Conservation (phyloP, 2,888 invertebrate species). For the Labia minor region DNA sequence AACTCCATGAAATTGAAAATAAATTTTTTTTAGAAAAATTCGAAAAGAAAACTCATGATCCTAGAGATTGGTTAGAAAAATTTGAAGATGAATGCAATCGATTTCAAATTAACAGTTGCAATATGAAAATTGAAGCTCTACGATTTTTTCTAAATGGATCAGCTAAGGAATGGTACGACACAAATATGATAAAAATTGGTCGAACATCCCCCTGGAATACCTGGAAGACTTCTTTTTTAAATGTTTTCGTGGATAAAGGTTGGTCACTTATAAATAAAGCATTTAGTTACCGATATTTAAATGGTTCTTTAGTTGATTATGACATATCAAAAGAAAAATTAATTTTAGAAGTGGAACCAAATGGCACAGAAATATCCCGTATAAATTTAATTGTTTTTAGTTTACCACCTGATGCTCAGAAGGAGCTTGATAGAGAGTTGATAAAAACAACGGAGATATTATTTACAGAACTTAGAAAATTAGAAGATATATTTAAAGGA, state of each 20-base stretch:
- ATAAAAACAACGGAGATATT: neutral
- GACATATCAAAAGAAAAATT: neutral
- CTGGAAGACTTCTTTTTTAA: neutral
- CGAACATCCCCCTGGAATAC: neutral
- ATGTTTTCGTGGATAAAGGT: neutral
- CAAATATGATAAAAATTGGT: neutral
- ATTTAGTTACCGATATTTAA: neutral
- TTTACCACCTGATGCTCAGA: neutral
- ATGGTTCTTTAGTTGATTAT: neutral
- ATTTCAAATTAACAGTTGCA: neutral
- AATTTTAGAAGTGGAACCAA: neutral
- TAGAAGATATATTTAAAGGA: neutral
- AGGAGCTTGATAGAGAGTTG: neutral
- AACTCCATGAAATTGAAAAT: neutral
- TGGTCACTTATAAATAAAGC: neutral
- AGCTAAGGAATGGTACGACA: neutral
- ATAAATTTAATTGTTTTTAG: neutral
- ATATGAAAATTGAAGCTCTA: neutral
- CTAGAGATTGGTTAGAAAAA: neutral
- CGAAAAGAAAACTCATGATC: neutral
- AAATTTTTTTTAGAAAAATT: neutral
- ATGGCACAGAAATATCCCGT: neutral
- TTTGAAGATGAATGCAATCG: neutral
- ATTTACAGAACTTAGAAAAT: neutral
- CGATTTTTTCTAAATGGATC: neutral